Percentiles rank a stretch among this genome's conserved stretches.
These are phyloP conservation scores for Danio tinwini DNA, from an alignment of 2,797 vertebrate species.

Conservation along the genomic window DNA sequence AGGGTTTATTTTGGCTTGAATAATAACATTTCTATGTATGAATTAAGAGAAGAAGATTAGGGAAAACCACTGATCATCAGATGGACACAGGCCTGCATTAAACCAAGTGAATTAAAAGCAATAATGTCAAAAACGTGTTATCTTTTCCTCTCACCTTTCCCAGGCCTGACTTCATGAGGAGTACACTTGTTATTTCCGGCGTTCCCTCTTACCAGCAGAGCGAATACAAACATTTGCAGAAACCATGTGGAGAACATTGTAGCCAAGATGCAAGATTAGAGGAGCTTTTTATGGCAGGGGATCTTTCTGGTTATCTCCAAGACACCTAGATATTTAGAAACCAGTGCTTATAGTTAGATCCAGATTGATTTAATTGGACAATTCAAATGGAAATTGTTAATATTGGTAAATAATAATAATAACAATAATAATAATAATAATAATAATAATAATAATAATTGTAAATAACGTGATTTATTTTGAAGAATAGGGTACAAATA, in stretches of 20 bases:
- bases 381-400: neutral
- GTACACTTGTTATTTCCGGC: neutral
- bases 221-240: slow-evolving; percentile 2
- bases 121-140: slow-evolving; percentile 1
- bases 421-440: too few relatives aligned
- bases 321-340: slow-evolving; percentile 8
- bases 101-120: neutral
- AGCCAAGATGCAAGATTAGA: neutral
- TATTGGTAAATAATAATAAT: too few relatives aligned
- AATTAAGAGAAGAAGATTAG: slow-evolving; percentile 2
- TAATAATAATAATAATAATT: too few relatives aligned
- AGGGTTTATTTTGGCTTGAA: slow-evolving; percentile 8
- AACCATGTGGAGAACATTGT: slow-evolving; percentile 16
- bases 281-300: neutral
- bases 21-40: neutral
- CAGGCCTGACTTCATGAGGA: neutral
- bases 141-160: slow-evolving; percentile 33
- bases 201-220: neutral
- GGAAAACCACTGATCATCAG: slow-evolving; percentile 9
- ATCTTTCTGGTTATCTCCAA: slow-evolving; percentile 4
- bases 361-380: neutral
- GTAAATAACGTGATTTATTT: neutral
- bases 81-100: neutral
- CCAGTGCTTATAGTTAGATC: neutral
- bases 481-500: neutral